phyloP scores from a whole-genome alignment of 2,888 invertebrate species.

The Tachina lurida region DNA sequence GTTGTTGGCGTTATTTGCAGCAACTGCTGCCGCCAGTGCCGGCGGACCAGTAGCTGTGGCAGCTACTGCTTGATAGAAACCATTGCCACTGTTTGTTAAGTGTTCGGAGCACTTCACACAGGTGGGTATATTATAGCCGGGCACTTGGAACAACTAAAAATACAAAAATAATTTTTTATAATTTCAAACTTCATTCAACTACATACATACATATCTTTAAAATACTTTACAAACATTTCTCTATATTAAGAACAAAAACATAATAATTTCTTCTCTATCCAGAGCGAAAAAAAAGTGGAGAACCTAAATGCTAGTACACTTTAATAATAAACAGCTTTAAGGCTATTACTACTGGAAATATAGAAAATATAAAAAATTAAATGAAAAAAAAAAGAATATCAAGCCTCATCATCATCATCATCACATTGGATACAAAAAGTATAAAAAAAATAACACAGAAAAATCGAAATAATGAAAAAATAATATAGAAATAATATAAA shows the following conservation, averaged over 20 bases:
- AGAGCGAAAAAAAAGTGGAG: slow-evolving; percentile 24
- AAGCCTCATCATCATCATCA: slow-evolving; percentile 61
- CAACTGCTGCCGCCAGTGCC: slow-evolving; percentile 76
- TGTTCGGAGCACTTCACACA: slow-evolving; percentile 83
- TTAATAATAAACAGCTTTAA: slow-evolving; percentile 64
- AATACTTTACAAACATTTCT: slow-evolving; percentile 11
- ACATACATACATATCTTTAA: not conserved
- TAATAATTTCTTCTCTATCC: not conserved
- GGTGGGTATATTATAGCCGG: slow-evolving; percentile 83
- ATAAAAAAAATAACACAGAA: slow-evolving; percentile 56
- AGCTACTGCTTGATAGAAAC: slow-evolving; percentile 81
- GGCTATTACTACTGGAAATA: slow-evolving; percentile 67
- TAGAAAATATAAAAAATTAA: slow-evolving; percentile 40
- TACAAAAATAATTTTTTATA: slow-evolving; percentile 29
- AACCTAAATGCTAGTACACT: slow-evolving; percentile 39
- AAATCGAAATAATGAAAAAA: slow-evolving; percentile 65
- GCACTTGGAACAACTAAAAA: slow-evolving; percentile 82
- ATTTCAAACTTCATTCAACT: slow-evolving; percentile 13
- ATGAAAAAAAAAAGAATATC: slow-evolving; percentile 49
- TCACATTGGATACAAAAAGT: slow-evolving; percentile 57
- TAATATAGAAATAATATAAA: slow-evolving; percentile 36
- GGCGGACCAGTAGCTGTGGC: slow-evolving; percentile 75
- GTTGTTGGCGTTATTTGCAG: slow-evolving; percentile 71
- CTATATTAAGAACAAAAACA: not conserved
- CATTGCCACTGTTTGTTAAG: slow-evolving; percentile 80